Conservation (phyloP, 2,113 vertebrate genomes). For the Glareola pratincola region DNA sequence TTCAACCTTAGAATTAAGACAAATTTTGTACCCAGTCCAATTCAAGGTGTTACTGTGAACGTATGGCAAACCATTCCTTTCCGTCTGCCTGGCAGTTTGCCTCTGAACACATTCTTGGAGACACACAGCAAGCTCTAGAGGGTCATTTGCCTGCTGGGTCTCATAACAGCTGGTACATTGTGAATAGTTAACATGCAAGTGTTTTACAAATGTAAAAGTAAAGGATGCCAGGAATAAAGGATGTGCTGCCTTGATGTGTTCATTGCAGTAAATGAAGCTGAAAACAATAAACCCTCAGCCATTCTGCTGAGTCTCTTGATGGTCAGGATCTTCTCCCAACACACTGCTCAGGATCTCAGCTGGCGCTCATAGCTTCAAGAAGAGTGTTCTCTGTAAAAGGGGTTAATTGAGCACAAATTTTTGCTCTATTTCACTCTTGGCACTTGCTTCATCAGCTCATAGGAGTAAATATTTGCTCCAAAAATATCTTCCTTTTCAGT, state of each 20-base stretch:
- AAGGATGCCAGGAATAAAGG: not conserved
- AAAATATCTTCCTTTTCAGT: not conserved
- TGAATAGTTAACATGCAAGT: not conserved
- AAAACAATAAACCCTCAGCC: not conserved
- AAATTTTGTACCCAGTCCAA: not conserved
- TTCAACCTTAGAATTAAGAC: not conserved
- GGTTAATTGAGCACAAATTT: not conserved
- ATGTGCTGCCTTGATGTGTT: not conserved
- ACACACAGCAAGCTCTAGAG: not conserved
- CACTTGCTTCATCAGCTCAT: not conserved
- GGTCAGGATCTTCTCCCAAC: not conserved
- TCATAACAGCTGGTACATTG: constrained; percentile 23
- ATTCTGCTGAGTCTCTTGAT: not conserved
- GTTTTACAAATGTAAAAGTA: not conserved
- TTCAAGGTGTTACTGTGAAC: not conserved
- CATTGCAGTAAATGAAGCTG: not conserved
- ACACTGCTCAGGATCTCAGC: not conserved
- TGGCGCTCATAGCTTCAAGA: not conserved
- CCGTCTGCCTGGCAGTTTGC: not conserved
- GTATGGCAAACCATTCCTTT: not conserved
- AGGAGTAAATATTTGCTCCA: constrained; percentile 1
- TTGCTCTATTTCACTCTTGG: not conserved
- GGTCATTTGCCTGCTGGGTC: not conserved
- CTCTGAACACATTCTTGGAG: not conserved
- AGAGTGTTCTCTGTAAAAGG: not conserved